Conservation (phyloP, 1,140 invertebrate species). For the Phymorhynchus buccinoides region DNA sequence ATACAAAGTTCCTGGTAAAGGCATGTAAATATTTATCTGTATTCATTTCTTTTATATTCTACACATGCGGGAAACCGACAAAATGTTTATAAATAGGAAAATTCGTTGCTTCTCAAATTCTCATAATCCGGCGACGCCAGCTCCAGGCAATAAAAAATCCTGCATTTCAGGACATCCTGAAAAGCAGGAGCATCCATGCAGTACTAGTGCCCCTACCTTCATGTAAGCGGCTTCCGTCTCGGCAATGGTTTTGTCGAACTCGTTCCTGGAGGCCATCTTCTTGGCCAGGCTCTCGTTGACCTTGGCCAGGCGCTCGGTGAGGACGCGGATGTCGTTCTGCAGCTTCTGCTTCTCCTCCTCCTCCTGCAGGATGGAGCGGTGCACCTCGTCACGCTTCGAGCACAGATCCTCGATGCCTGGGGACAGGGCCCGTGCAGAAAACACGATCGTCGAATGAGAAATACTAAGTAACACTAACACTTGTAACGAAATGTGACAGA, state of each 20-base stretch:
- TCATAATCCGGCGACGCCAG: not conserved
- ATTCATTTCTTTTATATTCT: too few relatives aligned
- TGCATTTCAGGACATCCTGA: too few relatives aligned
- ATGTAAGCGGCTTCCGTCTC: conserved; percentile 78
- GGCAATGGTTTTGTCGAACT: conserved; percentile 77
- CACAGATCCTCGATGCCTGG: conserved; percentile 78
- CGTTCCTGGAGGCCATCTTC: conserved; percentile 75
- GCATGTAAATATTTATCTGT: too few relatives aligned
- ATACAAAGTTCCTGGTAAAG: too few relatives aligned
- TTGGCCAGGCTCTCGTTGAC: conserved; percentile 77
- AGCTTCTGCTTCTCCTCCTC: conserved; percentile 77
- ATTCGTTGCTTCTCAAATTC: too few relatives aligned
- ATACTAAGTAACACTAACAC: not conserved
- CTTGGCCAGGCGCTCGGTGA: conserved; percentile 75
- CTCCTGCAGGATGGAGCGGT: conserved; percentile 75
- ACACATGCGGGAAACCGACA: too few relatives aligned
- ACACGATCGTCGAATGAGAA: conserved; percentile 2
- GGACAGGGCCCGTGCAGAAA: conserved; percentile 26
- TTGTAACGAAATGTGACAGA: not conserved
- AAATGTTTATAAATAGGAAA: too few relatives aligned
- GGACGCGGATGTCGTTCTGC: conserved; percentile 76
- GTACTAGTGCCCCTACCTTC: conserved; percentile 72
- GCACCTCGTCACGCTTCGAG: conserved; percentile 74
- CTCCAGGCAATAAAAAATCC: not conserved
- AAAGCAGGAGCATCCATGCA: too few relatives aligned